These are phyloP conservation scores for Chloropsis cyanopogon DNA, from an alignment of 2,113 vertebrate species.

Conservation along the genomic window DNA sequence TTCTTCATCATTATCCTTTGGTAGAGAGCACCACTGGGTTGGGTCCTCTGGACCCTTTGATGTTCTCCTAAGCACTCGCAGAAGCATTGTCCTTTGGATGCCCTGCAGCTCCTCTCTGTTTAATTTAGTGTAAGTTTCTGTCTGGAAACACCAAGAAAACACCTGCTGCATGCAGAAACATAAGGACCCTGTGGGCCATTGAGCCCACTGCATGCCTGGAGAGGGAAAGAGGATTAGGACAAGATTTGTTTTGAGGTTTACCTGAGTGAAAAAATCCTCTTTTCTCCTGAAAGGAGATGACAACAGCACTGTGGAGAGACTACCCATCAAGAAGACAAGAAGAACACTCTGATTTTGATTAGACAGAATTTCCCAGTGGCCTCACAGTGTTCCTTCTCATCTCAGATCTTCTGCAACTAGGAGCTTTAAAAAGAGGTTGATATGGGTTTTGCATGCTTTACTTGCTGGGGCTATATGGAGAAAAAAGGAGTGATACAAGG, in stretches of 20 bases:
- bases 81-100: neutral
- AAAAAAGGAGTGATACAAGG: neutral
- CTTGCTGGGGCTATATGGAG: neutral
- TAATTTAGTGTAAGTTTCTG: neutral
- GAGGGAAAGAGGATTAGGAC: neutral
- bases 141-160: neutral
- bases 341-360: neutral
- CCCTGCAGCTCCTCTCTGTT: neutral
- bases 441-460: neutral
- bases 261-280: neutral
- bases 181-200: neutral
- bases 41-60: neutral
- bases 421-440: neutral
- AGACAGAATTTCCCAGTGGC: neutral
- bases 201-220: neutral
- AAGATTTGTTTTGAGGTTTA: neutral
- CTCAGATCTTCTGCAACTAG: neutral
- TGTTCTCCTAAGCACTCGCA: fast-evolving
- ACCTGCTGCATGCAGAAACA: neutral
- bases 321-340: neutral
- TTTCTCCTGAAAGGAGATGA: neutral
- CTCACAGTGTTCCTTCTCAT: neutral
- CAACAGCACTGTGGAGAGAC: neutral
- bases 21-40: fast-evolving
- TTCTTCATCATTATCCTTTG: neutral